Percentiles rank a stretch among this genome's conserved stretches.
phyloP scores from a whole-genome alignment of 1,140 invertebrate species.

The Drosophila ogumai region DNA sequence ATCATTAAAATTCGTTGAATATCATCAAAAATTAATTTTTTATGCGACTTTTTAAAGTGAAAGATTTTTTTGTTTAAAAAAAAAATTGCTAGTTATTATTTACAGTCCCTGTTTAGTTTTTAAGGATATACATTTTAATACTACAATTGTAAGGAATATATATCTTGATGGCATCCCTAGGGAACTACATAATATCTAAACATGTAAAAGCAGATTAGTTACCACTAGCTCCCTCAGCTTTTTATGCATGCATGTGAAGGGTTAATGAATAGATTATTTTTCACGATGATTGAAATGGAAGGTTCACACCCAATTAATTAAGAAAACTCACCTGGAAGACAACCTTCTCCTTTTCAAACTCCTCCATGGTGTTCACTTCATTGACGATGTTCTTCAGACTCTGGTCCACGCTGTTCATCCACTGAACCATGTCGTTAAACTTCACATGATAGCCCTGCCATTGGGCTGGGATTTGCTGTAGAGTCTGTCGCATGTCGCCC shows the following conservation, averaged over 20 bases:
- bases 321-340: conserved; percentile 92
- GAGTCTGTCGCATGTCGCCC: conserved; percentile 90
- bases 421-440: conserved; percentile 93
- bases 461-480: conserved; percentile 95
- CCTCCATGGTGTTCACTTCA: conserved; percentile 93
- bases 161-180: background rate
- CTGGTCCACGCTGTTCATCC: conserved; percentile 95
- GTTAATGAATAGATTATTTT: conserved; percentile 46
- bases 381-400: conserved; percentile 92
- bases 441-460: conserved; percentile 94
- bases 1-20: too few relatives aligned
- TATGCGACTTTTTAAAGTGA: too few relatives aligned
- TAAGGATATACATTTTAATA: too few relatives aligned
- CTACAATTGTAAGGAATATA: background rate
- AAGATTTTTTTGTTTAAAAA: too few relatives aligned
- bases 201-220: conserved; percentile 72
- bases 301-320: background rate
- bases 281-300: conserved; percentile 18
- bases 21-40: too few relatives aligned
- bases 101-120: background rate
- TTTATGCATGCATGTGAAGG: conserved; percentile 55
- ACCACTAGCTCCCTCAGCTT: conserved; percentile 87
- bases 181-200: background rate
- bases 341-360: conserved; percentile 94
- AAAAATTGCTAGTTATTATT: too few relatives aligned